Evolutionary conservation across 1,140 invertebrate genomes (phyloP).

Genomic region (Calliphora vicina): DNA sequence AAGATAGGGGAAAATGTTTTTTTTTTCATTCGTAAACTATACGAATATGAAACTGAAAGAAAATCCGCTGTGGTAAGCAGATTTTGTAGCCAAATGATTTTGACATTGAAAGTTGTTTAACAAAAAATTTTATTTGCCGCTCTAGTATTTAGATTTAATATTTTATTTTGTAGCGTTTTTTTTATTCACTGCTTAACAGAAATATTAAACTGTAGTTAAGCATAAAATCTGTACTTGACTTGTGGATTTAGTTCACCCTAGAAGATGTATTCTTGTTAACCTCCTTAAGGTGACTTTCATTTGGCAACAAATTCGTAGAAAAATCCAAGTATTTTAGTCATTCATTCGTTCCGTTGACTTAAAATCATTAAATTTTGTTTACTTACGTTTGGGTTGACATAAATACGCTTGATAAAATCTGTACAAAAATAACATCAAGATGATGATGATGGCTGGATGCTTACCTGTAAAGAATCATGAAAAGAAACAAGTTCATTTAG

Average conservation of each 20-base stretch:
- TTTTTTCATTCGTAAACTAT: too few species aligned
- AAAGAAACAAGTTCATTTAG: neutral
- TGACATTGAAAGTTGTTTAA: neutral
- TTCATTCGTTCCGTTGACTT: neutral
- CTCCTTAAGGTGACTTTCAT: neutral
- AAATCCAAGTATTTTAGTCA: neutral
- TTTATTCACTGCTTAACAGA: neutral
- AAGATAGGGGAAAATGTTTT: too few species aligned
- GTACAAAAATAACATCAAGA: neutral
- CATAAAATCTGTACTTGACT: slow-evolving; percentile 1
- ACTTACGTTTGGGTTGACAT: neutral
- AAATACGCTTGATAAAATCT: neutral
- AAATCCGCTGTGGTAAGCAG: neutral
- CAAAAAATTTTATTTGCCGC: too few species aligned
- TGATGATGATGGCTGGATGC: neutral
- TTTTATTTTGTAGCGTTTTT: neutral
- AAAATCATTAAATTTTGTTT: neutral
- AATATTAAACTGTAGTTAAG: neutral
- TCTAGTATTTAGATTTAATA: neutral
- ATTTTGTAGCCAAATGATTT: neutral
- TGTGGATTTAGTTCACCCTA: neutral
- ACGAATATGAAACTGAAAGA: neutral
- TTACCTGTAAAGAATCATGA: neutral
- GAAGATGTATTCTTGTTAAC: neutral
- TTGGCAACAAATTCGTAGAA: too few species aligned